Conservation (phyloP, 2,797 vertebrate genomes). For the Enteromius fasciolatus region DNA sequence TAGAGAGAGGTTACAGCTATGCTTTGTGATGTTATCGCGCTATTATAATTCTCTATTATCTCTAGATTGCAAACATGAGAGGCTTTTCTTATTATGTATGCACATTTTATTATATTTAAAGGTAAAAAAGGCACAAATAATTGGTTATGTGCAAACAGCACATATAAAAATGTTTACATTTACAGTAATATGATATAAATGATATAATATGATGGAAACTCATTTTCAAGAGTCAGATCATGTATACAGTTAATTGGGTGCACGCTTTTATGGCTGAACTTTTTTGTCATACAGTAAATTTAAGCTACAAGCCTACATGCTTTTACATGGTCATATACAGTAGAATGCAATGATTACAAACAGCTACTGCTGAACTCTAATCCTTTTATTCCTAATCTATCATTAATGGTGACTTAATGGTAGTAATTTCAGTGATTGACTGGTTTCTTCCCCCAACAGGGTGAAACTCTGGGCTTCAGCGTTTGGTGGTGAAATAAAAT, state of each 20-base stretch:
- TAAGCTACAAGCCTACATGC: background rate
- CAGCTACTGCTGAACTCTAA: background rate
- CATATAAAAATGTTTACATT: background rate
- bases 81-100: background rate
- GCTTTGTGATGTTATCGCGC: background rate
- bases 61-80: background rate
- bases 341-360: background rate
- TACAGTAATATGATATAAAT: background rate
- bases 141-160: background rate
- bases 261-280: background rate
- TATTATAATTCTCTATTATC: background rate
- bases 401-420: background rate
- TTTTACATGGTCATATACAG: background rate
- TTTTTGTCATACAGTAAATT: background rate
- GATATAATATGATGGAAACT: too few relatives aligned
- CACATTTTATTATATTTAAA: conserved; percentile 7
- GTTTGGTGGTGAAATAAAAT: conserved; percentile 98
- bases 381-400: background rate
- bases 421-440: conserved; percentile 23
- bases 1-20: background rate
- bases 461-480: conserved; percentile 99
- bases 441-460: conserved; percentile 66
- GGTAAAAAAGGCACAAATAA: background rate
- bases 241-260: too few relatives aligned
- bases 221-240: background rate